Evolutionary conservation across 2,888 invertebrate species (phyloP), one percentile per base, ranked within the genome.

Genomic region (Troilus luridus): DNA sequence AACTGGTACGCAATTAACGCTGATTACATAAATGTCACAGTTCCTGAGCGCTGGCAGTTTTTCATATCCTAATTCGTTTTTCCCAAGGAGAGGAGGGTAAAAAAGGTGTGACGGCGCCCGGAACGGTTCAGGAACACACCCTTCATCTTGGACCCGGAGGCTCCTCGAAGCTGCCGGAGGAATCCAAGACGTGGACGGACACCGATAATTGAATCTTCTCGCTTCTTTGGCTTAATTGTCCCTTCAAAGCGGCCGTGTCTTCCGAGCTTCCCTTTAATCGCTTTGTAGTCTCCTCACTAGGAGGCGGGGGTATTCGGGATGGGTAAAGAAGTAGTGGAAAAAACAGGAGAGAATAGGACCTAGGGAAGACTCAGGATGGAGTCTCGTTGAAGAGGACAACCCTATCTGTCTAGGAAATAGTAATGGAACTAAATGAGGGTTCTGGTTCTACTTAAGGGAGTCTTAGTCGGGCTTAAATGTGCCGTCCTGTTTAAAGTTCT

Each of bases 181-280:
- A 85, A 54, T 54, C 54, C 21, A 3, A 21, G 11, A 17, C 56
- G 6, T 3, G 58, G 54, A 19, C 1, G 41, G 72, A 17, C 17
- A 17, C 89, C 12, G 64, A 54, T 89, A 89, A 89, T 89, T 89
- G 89, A 89, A 89, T 54, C 89, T 89, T 89, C 89, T 89, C 67
- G 41, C 67, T 67, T 89, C 67, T 89, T 64, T 54, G 54, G 41
- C 19, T 89, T 89, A 89, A 89, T 89, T 89, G 56, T 62, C n/a
- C 5, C 54, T 56, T 89, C 89, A 89, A 89, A 89, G 89, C 59
- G 41, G 41, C 81, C 81, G 77, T 12, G 41, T 17, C 81, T 81
- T 9, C 9, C 11, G 19, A 14, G 11, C 56, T 21, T 41, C 56
- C 12, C 56, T 85, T 56, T 85, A 85, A 85, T 21, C 54, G 81